These are phyloP conservation scores for Alosa alosa DNA, from an alignment of 2,113 vertebrate genomes.

Conservation along the genomic window DNA sequence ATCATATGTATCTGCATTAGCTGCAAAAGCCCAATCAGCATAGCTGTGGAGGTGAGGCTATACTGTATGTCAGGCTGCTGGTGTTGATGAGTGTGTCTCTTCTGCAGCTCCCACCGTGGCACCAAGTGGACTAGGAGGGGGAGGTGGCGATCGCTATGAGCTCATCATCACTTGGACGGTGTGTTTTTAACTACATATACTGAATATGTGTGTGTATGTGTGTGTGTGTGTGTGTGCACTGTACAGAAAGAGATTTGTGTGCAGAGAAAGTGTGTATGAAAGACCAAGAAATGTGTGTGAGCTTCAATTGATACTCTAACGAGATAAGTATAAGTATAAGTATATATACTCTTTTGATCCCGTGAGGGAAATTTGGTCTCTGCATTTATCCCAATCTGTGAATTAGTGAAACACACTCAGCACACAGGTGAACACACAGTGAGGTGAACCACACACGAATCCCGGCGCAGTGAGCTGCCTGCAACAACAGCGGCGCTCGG, in stretches of 20 bases:
- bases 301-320: neutral
- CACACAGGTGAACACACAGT: too few relatives aligned
- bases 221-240: neutral
- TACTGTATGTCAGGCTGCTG: neutral
- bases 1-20: too few relatives aligned
- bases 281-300: neutral
- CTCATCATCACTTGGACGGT: slow-evolving; percentile 92
- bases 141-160: slow-evolving; percentile 88
- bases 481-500: too few relatives aligned
- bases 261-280: neutral
- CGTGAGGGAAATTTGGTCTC: too few relatives aligned
- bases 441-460: too few relatives aligned
- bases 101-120: slow-evolving; percentile 87
- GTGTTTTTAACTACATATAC: neutral
- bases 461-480: too few relatives aligned
- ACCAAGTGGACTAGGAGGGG: slow-evolving; percentile 89
- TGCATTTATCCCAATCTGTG: too few relatives aligned
- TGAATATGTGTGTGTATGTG: neutral
- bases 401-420: too few relatives aligned
- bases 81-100: neutral
- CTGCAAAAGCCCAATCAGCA: too few relatives aligned
- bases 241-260: too few relatives aligned
- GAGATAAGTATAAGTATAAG: too few relatives aligned
- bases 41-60: neutral
- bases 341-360: too few relatives aligned